phyloP scores from a whole-genome alignment of 2,797 vertebrate genomes.

The Trichosurus vulpecula region DNA sequence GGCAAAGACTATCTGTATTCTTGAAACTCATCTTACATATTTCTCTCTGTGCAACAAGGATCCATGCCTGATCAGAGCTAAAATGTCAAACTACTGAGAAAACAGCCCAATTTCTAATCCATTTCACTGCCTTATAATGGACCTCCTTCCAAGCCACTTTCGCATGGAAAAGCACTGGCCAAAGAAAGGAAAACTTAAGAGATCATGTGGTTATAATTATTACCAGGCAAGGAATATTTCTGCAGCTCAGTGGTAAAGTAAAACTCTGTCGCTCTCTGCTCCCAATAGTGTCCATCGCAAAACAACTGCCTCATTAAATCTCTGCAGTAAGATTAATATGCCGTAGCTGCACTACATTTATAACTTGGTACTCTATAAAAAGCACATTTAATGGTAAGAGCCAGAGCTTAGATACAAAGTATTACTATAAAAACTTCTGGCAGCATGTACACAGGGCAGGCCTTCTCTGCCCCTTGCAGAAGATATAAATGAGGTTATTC shows the following conservation, averaged over 20 bases:
- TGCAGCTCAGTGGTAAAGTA: conserved; percentile 93
- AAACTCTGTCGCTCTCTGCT: conserved; percentile 93
- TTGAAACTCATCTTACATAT: conserved; percentile 84
- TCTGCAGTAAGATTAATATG: conserved; percentile 92
- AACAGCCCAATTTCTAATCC: conserved; percentile 84
- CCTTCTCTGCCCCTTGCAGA: conserved; percentile 74
- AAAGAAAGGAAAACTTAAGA: conserved; percentile 87
- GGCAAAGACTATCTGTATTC: conserved; percentile 84
- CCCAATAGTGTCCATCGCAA: conserved; percentile 92
- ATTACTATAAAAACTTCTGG: conserved; percentile 89
- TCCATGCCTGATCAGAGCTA: conserved; percentile 83
- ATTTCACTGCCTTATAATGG: conserved; percentile 84
- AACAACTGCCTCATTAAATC: conserved; percentile 98
- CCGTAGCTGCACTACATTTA: conserved; percentile 90
- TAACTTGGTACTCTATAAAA: conserved; percentile 92
- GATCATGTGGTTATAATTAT: conserved; percentile 98
- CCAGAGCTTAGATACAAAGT: conserved; percentile 88
- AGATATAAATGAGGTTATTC: conserved; percentile 74
- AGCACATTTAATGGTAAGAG: conserved; percentile 88
- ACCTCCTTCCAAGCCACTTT: conserved; percentile 87
- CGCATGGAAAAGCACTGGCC: conserved; percentile 87
- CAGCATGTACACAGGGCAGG: conserved; percentile 78
- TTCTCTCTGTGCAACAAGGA: conserved; percentile 81
- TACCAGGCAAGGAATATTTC: conserved; percentile 91
- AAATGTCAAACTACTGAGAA: conserved; percentile 85